phyloP scores from a whole-genome alignment of 2,797 vertebrate species.

The Clarias platycephalus region DNA sequence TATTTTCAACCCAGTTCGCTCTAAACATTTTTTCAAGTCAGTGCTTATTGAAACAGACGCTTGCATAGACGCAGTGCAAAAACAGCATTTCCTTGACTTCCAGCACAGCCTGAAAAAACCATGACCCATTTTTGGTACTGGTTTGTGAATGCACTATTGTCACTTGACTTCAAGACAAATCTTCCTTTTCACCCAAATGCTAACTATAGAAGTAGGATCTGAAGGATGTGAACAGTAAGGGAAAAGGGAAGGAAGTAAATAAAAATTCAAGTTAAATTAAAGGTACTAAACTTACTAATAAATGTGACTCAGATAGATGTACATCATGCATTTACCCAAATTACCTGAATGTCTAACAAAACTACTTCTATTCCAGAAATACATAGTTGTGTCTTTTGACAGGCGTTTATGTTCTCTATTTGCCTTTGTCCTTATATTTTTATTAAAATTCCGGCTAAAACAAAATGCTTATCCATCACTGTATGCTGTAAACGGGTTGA shows the following conservation, averaged over 20 bases:
- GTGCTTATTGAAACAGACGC: background rate
- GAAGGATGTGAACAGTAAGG: background rate
- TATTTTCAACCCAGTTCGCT: background rate
- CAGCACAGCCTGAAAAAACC: background rate
- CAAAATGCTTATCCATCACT: constrained; percentile 19
- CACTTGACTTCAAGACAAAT: background rate
- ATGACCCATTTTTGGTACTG: background rate
- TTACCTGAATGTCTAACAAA: background rate
- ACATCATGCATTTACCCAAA: background rate
- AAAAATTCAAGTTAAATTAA: background rate
- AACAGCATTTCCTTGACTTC: background rate
- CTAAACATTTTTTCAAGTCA: background rate
- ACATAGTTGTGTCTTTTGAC: background rate
- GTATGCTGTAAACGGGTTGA: background rate
- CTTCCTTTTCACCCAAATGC: background rate
- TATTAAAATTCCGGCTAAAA: background rate
- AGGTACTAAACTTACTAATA: background rate
- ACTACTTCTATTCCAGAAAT: background rate
- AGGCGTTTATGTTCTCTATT: background rate
- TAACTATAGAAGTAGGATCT: background rate
- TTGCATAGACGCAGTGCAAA: background rate
- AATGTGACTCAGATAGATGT: background rate
- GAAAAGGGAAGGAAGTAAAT: background rate
- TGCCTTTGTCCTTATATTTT: background rate
- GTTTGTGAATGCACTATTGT: background rate